A percentile compares a stretch with the other conserved stretches of the same genome.
Evolutionary conservation across 2,797 vertebrate species (phyloP).

Genomic region (Galago senegalensis): DNA sequence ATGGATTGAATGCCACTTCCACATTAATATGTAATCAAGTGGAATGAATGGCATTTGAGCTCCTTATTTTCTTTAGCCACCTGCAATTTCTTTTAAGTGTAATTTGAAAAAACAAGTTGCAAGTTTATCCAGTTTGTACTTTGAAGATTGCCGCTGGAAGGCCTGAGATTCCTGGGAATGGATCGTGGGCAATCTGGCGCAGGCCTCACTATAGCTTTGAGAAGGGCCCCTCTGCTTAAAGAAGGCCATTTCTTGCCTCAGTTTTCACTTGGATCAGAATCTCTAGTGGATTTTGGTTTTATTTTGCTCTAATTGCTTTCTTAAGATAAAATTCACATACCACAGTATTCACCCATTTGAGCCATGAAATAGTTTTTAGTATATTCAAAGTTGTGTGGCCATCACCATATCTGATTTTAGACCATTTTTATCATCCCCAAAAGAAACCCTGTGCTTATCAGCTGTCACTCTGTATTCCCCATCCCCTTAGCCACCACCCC

Average conservation of each 20-base stretch:
- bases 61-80: conserved; percentile 41
- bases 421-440: not conserved
- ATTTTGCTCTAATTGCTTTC: not conserved
- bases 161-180: not conserved
- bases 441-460: not conserved
- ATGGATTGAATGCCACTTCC: not conserved
- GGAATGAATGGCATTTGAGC: conserved; percentile 8
- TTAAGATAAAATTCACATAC: not conserved
- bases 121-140: not conserved
- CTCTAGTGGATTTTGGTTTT: not conserved
- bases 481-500: not conserved
- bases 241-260: not conserved
- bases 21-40: not conserved
- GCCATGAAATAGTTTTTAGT: not conserved
- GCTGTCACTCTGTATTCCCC: not conserved
- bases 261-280: not conserved
- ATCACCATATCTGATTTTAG: not conserved
- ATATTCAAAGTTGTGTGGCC: not conserved
- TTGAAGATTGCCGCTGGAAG: not conserved
- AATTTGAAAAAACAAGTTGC: not conserved
- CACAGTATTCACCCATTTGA: not conserved
- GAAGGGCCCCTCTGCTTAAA: not conserved
- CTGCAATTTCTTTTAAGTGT: conserved; percentile 3
- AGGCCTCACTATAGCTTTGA: not conserved
- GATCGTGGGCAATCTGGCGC: not conserved